Conservation (phyloP, 1,140 invertebrate genomes). For the Polypedilum pembai region DNA sequence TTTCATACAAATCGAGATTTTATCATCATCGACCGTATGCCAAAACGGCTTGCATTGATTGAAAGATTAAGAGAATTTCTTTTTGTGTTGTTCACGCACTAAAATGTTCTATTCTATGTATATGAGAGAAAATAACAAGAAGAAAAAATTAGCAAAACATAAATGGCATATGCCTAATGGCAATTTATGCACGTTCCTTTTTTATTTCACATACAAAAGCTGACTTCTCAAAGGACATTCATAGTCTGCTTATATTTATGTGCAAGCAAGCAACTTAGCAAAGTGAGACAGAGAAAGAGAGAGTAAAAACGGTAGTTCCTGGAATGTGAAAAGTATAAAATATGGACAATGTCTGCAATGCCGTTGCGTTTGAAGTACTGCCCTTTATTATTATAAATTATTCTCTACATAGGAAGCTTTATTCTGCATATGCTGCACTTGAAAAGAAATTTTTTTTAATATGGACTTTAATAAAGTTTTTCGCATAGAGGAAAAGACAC, state of each 20-base stretch:
- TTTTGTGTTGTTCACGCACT: constrained; percentile 7
- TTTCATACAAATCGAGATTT: too few species aligned
- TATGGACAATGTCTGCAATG: constrained; percentile 16
- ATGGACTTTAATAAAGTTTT: not conserved
- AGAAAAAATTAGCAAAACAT: constrained; percentile 12
- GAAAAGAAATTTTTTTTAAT: not conserved
- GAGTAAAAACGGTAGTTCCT: not conserved
- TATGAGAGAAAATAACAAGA: too few species aligned
- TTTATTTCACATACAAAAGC: too few species aligned
- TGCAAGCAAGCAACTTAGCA: not conserved
- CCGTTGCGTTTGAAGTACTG: not conserved
- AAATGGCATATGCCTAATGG: not conserved
- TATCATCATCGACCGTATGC: too few species aligned
- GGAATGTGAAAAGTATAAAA: not conserved
- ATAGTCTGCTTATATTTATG: not conserved
- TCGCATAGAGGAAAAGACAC: not conserved
- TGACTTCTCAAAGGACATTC: not conserved
- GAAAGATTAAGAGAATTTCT: not conserved
- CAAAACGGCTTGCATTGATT: too few species aligned
- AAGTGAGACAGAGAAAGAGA: too few species aligned
- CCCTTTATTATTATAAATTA: not conserved
- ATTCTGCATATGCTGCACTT: not conserved
- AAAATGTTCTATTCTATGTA: not conserved
- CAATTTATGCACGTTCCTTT: too few species aligned
- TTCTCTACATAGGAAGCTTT: not conserved